phyloP scores from a whole-genome alignment of 2,888 invertebrate genomes.

The Clistopyga incitator region DNA sequence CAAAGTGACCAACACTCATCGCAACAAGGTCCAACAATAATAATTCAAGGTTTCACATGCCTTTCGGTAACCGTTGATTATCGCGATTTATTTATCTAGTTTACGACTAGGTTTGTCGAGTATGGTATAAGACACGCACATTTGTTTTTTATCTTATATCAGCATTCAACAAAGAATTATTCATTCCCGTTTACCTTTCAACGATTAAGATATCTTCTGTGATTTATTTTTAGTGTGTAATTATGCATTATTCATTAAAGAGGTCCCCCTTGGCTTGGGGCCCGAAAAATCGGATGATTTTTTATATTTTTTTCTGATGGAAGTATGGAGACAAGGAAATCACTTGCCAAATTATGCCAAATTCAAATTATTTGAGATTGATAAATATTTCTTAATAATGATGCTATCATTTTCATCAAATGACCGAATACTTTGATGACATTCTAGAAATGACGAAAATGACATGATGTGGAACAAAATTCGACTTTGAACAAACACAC shows the following conservation, averaged over 20 bases:
- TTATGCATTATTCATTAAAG: not conserved
- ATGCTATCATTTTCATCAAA: too few species aligned
- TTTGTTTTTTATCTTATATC: not conserved
- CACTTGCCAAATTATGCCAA: too few species aligned
- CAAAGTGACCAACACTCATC: not conserved
- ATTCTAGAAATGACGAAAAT: too few species aligned
- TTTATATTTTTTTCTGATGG: too few species aligned
- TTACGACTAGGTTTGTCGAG: not conserved
- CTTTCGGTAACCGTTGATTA: not conserved
- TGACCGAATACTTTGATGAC: too few species aligned
- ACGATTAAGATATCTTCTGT: not conserved
- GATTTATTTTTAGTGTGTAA: not conserved
- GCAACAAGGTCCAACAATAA: not conserved
- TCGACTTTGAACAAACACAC: too few species aligned
- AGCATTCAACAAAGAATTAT: not conserved
- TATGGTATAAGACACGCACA: not conserved
- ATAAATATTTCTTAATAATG: too few species aligned
- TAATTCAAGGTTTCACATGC: not conserved
- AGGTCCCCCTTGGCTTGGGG: not conserved
- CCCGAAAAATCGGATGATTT: not conserved
- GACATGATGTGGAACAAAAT: too few species aligned
- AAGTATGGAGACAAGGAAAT: too few species aligned
- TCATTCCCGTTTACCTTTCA: not conserved
- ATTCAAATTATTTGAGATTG: too few species aligned
- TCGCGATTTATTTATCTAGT: not conserved